phyloP scores from a whole-genome alignment of 2,113 vertebrate species.

The Tragelaphus imberbis region DNA sequence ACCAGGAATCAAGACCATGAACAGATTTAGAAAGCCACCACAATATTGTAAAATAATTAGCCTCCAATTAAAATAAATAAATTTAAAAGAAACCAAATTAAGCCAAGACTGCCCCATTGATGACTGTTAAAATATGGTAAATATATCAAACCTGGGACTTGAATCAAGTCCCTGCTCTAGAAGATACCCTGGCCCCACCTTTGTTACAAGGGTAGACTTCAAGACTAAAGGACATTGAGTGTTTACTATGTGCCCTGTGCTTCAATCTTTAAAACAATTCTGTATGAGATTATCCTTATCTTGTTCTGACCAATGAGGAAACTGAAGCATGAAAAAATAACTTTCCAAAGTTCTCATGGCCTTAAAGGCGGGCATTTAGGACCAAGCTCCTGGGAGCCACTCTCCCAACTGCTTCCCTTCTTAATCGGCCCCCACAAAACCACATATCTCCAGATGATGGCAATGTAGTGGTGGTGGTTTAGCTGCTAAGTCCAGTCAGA shows the following conservation, averaged over 20 bases:
- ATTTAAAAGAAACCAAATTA: not conserved
- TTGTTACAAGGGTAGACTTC: no score
- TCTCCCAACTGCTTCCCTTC: not conserved
- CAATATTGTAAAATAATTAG: not conserved
- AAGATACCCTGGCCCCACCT: not conserved
- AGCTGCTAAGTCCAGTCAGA: not conserved
- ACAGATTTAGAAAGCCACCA: not conserved
- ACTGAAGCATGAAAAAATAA: not conserved
- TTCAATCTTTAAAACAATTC: not conserved
- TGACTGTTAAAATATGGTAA: not conserved
- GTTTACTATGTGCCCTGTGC: fast-evolving
- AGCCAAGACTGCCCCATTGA: not conserved
- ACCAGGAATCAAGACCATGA: not conserved
- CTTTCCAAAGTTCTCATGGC: not conserved
- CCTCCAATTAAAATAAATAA: not conserved
- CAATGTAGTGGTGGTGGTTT: not conserved
- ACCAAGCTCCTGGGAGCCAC: not conserved
- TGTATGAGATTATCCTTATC: no score
- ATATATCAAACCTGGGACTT: not conserved
- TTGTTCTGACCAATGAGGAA: not conserved
- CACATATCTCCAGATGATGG: not conserved
- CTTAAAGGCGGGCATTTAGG: not conserved
- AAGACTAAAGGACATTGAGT: not conserved
- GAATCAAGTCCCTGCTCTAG: not conserved
- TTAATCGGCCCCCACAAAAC: not conserved